A percentile compares a stretch with the other conserved stretches of the same genome.
Conservation (phyloP, 1,140 invertebrate genomes). For the Hylaeus anthracinus region DNA sequence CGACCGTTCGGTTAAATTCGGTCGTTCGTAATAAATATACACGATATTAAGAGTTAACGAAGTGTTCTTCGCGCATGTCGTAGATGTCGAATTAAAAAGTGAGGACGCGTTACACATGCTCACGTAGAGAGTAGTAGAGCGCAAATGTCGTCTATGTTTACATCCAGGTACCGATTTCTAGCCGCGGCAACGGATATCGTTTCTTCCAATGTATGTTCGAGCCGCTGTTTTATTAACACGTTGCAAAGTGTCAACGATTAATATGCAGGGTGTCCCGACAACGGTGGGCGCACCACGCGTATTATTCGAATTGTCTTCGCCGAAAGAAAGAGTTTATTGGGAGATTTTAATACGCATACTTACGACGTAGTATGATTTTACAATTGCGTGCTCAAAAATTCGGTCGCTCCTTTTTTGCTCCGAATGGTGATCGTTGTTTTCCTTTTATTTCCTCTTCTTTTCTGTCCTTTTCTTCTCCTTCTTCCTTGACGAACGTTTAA, state of each 20-base stretch:
- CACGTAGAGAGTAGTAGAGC: slow-evolving; percentile 31
- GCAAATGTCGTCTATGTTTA: slow-evolving; percentile 28
- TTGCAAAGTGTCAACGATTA: no score
- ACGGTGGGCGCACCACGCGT: no score
- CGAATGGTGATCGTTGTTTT: not conserved
- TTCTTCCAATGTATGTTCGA: slow-evolving; percentile 11
- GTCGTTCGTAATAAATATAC: not conserved
- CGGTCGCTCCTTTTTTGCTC: not conserved
- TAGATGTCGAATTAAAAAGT: slow-evolving; percentile 27
- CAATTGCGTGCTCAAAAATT: slow-evolving; percentile 31
- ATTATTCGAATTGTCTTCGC: not conserved
- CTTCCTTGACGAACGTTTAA: not conserved
- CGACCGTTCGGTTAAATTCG: not conserved
- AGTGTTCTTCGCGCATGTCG: slow-evolving; percentile 30
- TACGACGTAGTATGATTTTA: not conserved
- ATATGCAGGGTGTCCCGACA: no score
- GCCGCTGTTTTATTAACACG: not conserved
- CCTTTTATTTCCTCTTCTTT: no score
- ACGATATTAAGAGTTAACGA: slow-evolving; percentile 13
- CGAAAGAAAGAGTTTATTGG: not conserved
- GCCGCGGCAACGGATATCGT: slow-evolving; percentile 23
- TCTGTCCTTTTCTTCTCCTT: not conserved
- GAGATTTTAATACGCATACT: not conserved
- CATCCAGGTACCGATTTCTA: slow-evolving; percentile 31
- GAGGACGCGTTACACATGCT: slow-evolving; percentile 24